Conservation (phyloP, 1,140 invertebrate genomes). For the Trachymyrmex septentrionalis region DNA sequence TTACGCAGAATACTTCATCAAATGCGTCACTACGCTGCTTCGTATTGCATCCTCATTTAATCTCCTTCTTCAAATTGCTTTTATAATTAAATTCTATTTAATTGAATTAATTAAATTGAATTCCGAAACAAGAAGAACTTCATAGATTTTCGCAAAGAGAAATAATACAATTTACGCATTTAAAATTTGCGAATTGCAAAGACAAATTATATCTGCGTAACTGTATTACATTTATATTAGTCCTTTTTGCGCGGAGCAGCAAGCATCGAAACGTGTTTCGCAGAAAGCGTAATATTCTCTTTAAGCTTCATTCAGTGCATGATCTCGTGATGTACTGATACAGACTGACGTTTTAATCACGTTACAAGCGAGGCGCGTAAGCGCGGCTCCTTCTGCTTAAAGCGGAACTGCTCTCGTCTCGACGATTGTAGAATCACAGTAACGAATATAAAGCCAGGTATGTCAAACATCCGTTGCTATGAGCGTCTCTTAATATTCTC, state of each 20-base stretch:
- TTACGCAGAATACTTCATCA: constrained; percentile 8
- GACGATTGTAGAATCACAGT: constrained; percentile 45
- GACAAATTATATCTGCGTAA: constrained; percentile 14
- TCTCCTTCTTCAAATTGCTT: constrained; percentile 4
- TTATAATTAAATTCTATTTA: constrained; percentile 16
- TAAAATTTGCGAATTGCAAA: constrained; percentile 17
- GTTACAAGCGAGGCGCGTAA: constrained; percentile 61
- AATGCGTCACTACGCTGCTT: background rate
- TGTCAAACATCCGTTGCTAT: constrained; percentile 55
- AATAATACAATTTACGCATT: background rate
- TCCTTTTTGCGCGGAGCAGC: background rate
- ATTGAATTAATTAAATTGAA: constrained; percentile 40
- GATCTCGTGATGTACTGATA: constrained; percentile 57
- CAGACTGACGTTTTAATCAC: constrained; percentile 67
- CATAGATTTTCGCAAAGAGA: background rate
- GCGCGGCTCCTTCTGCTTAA: constrained; percentile 20
- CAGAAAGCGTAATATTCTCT: constrained; percentile 54
- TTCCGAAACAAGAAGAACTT: background rate
- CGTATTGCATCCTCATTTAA: background rate
- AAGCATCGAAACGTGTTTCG: constrained; percentile 32
- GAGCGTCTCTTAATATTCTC: constrained; percentile 33
- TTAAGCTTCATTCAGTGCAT: constrained; percentile 54
- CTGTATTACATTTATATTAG: background rate
- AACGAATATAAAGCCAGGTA: constrained; percentile 65
- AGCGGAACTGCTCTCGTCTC: constrained; percentile 39